Evolutionary conservation across 2,113 vertebrate species (phyloP), one percentile per base, ranked within the genome.

Genomic region (Electrona antarctica): DNA sequence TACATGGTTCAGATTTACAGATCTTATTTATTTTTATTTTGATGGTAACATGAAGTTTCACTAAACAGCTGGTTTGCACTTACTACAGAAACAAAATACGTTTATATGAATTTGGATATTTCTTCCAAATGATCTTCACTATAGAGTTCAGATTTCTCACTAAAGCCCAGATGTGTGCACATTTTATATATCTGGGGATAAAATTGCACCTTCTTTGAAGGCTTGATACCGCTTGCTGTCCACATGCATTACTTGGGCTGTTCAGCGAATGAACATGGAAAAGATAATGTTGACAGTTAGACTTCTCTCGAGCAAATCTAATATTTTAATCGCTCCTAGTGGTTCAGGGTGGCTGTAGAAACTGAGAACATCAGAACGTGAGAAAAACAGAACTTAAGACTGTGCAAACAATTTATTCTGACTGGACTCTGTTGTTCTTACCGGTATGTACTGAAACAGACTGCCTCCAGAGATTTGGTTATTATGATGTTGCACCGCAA

Each of bases 321-420:
- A 75, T 60, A 85, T 77, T 70, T 86, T 66, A 77, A 83, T 78
- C 50, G 50, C 45, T 66, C 74, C 54, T 67, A 67, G 46, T 78
- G 73, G 81, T 60, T 80, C 49, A 47, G 66, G 12, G 15, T 28
- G 58, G 46, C 56, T 73, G 54, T 41, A 21, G 58, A 84, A 81
- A 76, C 50, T 64, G 66, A 74, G 57, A 74, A 55, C 66, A 61
- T 74, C 48, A 60, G 51, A 51, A 45, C 15, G 28, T 56, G 60
- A 64, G 46, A 58, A 74, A 75, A 60, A 28, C 28, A 65, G 28
- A 2, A 45, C 55, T 50, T 71, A 65, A 69, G 64, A 62, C 14
- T 45, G 8, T 46, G 60, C 51, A 67, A 48, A 51, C 10, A 6
- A n/a, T 49, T 52, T 56, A 46, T 65, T 64, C 50, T 58, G 28